Evolutionary conservation across 2,888 invertebrate genomes (phyloP).

Genomic region (Microdon myrmicae): DNA sequence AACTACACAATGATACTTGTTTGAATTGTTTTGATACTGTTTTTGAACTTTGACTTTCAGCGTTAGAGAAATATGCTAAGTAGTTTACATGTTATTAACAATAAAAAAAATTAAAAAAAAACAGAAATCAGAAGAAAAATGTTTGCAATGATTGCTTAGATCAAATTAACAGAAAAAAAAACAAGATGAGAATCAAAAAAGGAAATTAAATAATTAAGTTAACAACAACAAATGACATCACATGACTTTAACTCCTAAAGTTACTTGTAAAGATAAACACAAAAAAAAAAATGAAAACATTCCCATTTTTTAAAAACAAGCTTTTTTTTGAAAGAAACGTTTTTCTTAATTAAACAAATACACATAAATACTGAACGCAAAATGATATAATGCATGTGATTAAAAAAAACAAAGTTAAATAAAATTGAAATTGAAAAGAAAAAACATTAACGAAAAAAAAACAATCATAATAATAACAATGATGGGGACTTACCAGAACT

Average conservation of each 20-base stretch:
- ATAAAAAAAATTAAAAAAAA: too few relatives aligned
- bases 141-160: slow-evolving; percentile 45
- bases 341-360: too few relatives aligned
- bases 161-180: slow-evolving; percentile 1
- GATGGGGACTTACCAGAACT: slow-evolving; percentile 80
- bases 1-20: slow-evolving; percentile 32
- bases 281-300: slow-evolving; percentile 2
- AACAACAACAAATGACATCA: slow-evolving; percentile 26
- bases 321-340: slow-evolving; percentile 3
- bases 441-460: slow-evolving; percentile 42
- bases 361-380: slow-evolving; percentile 23
- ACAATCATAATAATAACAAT: slow-evolving; percentile 51
- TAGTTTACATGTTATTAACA: slow-evolving; percentile 24
- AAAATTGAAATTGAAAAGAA: slow-evolving; percentile 44
- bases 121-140: slow-evolving; percentile 44
- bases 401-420: too few relatives aligned
- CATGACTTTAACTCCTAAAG: slow-evolving; percentile 32
- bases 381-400: slow-evolving; percentile 54
- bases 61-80: slow-evolving; percentile 27
- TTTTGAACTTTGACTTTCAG: slow-evolving; percentile 8
- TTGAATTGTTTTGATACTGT: slow-evolving; percentile 8
- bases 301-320: slow-evolving; percentile 4
- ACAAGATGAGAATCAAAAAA: slow-evolving; percentile 23
- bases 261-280: slow-evolving; percentile 11
- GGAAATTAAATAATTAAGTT: slow-evolving; percentile 1